Evolutionary conservation across 1,140 invertebrate genomes (phyloP).

Genomic region (Ceratina japonica): DNA sequence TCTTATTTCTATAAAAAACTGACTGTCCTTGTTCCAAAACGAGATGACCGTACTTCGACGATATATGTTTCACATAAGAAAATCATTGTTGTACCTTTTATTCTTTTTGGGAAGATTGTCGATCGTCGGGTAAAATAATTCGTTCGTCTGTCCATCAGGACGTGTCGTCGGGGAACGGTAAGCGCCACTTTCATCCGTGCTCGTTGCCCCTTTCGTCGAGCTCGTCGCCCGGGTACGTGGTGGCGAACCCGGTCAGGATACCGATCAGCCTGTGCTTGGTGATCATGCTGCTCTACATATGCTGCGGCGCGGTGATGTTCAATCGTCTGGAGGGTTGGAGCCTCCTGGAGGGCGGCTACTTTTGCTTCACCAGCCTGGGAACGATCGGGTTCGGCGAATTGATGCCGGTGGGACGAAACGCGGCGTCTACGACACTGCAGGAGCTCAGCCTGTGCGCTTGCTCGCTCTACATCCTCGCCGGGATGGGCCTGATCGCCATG

Average conservation of each 20-base stretch:
- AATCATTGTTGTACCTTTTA: too few relatives aligned
- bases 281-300: conserved; percentile 94
- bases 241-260: conserved; percentile 82
- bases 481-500: conserved; percentile 97
- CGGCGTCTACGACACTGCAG: conserved; percentile 85
- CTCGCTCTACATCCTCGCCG: conserved; percentile 94
- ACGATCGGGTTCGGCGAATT: conserved; percentile 95
- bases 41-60: too few relatives aligned
- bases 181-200: conserved; percentile 72
- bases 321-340: conserved; percentile 94
- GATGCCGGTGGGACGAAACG: conserved; percentile 85
- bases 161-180: conserved; percentile 61
- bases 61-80: too few relatives aligned
- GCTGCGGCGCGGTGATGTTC: conserved; percentile 94
- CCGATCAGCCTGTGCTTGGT: conserved; percentile 94
- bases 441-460: conserved; percentile 89
- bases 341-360: conserved; percentile 93
- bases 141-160: conserved; percentile 46
- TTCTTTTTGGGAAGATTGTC: too few relatives aligned
- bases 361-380: conserved; percentile 95
- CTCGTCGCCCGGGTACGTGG: conserved; percentile 67
- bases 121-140: background rate
- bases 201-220: conserved; percentile 69
- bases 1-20: background rate
- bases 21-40: background rate